Percentiles rank a stretch among this genome's conserved stretches.
Conservation (phyloP, 1,140 invertebrate species). For the Potamilus streckersoni region DNA sequence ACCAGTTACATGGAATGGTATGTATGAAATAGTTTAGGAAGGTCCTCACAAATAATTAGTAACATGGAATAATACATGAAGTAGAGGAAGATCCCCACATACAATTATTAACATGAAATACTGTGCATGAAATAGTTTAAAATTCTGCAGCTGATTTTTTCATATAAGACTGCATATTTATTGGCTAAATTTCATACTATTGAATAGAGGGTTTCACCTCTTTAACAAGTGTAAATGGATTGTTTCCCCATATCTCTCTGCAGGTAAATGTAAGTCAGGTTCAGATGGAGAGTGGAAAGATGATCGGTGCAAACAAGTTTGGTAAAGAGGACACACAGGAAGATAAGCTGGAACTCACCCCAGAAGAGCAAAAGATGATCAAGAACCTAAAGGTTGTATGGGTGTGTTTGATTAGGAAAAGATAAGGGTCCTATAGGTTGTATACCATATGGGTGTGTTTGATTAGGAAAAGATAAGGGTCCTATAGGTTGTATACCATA, state of each 20-base stretch:
- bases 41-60: too few relatives aligned
- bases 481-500: too few relatives aligned
- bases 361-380: constrained; percentile 79
- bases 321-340: constrained; percentile 74
- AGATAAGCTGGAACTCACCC: constrained; percentile 77
- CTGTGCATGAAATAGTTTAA: too few relatives aligned
- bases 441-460: not conserved
- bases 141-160: too few relatives aligned
- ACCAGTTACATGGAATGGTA: too few relatives aligned
- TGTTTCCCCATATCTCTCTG: constrained; percentile 16
- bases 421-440: constrained; percentile 69
- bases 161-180: too few relatives aligned
- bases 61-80: too few relatives aligned
- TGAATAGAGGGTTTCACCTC: too few relatives aligned
- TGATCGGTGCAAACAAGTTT: constrained; percentile 86
- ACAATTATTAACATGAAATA: too few relatives aligned
- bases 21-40: too few relatives aligned
- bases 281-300: constrained; percentile 79
- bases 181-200: too few relatives aligned
- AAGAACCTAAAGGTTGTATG: constrained; percentile 66
- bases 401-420: not conserved
- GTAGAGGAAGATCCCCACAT: too few relatives aligned
- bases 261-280: constrained; percentile 77
- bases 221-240: not conserved
- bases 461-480: constrained; percentile 59